A percentile compares a stretch with the other conserved stretches of the same genome.
These are phyloP conservation scores for Drosophila mojavensis DNA, from an alignment of 1,140 invertebrate genomes.

Conservation along the genomic window DNA sequence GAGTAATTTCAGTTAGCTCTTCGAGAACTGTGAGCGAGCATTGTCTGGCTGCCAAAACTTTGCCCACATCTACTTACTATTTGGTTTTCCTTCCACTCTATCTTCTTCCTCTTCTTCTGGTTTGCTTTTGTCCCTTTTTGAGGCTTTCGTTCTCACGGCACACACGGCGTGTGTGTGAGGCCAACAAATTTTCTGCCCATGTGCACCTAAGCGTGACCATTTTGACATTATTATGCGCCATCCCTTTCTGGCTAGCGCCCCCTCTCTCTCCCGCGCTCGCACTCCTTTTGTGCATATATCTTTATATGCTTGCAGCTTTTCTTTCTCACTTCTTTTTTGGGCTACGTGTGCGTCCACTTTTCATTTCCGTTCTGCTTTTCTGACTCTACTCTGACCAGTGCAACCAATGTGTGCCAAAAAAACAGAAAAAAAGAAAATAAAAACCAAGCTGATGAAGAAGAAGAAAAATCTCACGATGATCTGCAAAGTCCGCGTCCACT, in stretches of 20 bases:
- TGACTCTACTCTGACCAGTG: too few relatives aligned
- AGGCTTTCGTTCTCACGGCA: slow-evolving; percentile 64
- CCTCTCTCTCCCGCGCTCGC: neutral
- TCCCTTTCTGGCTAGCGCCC: neutral
- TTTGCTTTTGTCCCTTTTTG: slow-evolving; percentile 10
- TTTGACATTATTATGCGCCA: slow-evolving; percentile 69
- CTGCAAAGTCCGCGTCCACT: slow-evolving; percentile 23
- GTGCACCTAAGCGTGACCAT: slow-evolving; percentile 74
- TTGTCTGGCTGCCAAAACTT: neutral
- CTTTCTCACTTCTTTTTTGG: neutral
- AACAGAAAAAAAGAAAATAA: too few relatives aligned
- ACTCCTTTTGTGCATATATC: too few relatives aligned
- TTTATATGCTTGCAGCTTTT: too few relatives aligned
- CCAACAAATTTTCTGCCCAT: slow-evolving; percentile 34
- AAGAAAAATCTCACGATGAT: slow-evolving; percentile 55
- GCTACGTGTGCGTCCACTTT: slow-evolving; percentile 68
- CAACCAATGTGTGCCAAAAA: too few relatives aligned
- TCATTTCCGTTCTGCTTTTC: slow-evolving; percentile 62
- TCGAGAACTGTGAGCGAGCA: too few relatives aligned
- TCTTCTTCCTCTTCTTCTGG: neutral
- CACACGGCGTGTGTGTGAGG: slow-evolving; percentile 16
- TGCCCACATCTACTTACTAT: neutral
- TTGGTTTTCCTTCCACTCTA: too few relatives aligned
- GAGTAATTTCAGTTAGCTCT: too few relatives aligned
- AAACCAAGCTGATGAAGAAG: too few relatives aligned